Conservation (phyloP, 2,888 invertebrate species). For the Athalia rosae region DNA sequence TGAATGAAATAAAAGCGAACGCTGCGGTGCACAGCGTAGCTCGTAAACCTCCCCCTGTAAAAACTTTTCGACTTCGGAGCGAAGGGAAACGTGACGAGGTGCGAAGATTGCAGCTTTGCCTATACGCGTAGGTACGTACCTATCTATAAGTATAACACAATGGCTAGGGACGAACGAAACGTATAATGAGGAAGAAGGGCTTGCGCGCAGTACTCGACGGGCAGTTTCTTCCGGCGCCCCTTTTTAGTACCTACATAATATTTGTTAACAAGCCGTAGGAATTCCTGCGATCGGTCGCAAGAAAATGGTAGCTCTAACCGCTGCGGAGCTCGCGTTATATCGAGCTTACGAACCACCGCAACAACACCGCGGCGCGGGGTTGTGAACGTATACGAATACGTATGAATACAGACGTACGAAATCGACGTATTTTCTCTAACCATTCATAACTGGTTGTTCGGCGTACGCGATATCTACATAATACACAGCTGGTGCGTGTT, state of each 20-base stretch:
- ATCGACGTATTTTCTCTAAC: no score
- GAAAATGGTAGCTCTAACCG: constrained; percentile 23
- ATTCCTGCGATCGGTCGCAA: constrained; percentile 3
- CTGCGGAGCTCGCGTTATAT: not conserved
- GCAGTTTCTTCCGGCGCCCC: not conserved
- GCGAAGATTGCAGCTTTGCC: not conserved
- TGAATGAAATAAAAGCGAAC: no score
- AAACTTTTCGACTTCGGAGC: not conserved
- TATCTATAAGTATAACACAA: no score
- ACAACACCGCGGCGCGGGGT: not conserved
- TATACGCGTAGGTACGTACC: not conserved
- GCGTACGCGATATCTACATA: no score
- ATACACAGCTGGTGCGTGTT: not conserved
- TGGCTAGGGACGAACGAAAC: not conserved
- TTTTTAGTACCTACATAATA: not conserved
- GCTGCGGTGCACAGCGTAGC: no score
- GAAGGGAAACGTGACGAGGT: not conserved
- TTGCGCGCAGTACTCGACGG: not conserved
- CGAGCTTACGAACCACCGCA: not conserved
- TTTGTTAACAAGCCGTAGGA: constrained; percentile 25
- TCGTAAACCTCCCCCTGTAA: not conserved
- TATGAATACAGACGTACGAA: not conserved
- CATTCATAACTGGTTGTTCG: no score
- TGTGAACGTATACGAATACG: not conserved
- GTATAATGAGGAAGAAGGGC: not conserved